phyloP scores from a whole-genome alignment of 2,797 vertebrate genomes.

The Danio aesculapii region DNA sequence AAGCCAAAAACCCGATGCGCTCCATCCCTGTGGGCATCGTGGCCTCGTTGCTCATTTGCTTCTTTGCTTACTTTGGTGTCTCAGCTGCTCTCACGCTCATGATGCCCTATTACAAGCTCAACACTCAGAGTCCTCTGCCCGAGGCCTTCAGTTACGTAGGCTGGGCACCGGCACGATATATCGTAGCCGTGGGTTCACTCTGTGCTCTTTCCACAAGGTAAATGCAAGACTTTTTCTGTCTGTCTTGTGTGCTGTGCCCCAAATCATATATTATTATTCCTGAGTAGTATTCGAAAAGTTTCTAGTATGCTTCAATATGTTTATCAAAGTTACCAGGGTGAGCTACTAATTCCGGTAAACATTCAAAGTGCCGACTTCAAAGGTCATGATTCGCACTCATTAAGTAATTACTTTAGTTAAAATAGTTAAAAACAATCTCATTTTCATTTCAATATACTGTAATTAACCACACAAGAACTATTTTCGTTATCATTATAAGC shows the following conservation, averaged over 20 bases:
- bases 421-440: too few species aligned
- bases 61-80: slow-evolving; percentile 94
- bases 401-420: too few species aligned
- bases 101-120: slow-evolving; percentile 94
- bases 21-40: slow-evolving; percentile 95
- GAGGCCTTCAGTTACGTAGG: slow-evolving; percentile 88
- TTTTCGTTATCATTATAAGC: too few species aligned
- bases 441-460: too few species aligned
- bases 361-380: too few species aligned
- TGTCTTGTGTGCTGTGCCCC: not conserved
- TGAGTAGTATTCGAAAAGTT: too few species aligned
- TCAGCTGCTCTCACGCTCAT: slow-evolving; percentile 94
- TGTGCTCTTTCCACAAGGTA: slow-evolving; percentile 97
- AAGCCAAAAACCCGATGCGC: slow-evolving; percentile 93
- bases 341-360: too few species aligned
- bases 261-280: too few species aligned
- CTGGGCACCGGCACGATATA: slow-evolving; percentile 90
- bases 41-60: slow-evolving; percentile 92
- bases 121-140: slow-evolving; percentile 88
- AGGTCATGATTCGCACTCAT: too few species aligned
- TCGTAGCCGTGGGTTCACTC: slow-evolving; percentile 91
- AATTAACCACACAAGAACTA: too few species aligned
- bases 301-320: not conserved
- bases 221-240: not conserved
- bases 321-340: not conserved